Percentiles rank a stretch among this genome's conserved stretches.
These are phyloP conservation scores for Artemia sinica DNA, from an alignment of 2,888 invertebrate genomes.

Conservation along the genomic window DNA sequence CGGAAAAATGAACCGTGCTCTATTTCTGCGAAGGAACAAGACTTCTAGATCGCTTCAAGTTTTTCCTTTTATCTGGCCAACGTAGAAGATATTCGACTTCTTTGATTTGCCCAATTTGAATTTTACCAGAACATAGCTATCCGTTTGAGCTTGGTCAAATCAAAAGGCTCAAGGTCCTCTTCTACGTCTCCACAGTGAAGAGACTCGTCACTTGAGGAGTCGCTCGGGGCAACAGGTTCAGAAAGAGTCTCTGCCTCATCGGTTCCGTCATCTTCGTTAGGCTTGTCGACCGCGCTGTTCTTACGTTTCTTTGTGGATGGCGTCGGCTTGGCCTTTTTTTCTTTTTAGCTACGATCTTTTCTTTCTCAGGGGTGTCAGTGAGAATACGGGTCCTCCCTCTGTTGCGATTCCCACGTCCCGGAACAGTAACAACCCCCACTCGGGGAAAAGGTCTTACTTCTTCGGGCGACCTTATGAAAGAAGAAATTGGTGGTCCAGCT, in stretches of 20 bases:
- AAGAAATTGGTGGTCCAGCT: too few relatives aligned
- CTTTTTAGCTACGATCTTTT: neutral
- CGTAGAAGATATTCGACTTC: neutral
- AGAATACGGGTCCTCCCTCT: too few relatives aligned
- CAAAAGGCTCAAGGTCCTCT: neutral
- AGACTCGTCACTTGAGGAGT: neutral
- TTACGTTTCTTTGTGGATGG: neutral
- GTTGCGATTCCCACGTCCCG: too few relatives aligned
- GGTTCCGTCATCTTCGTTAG: neutral
- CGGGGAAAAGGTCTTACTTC: too few relatives aligned
- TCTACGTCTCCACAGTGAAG: neutral
- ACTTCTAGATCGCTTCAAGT: neutral
- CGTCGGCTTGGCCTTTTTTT: neutral
- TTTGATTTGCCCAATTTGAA: neutral
- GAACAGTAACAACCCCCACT: too few relatives aligned
- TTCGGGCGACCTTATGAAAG: too few relatives aligned
- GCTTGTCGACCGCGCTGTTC: neutral
- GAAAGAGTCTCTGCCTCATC: neutral
- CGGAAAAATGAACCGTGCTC: neutral
- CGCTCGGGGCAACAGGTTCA: neutral
- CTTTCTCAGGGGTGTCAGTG: neutral
- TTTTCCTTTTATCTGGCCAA: neutral
- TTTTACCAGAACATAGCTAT: neutral
- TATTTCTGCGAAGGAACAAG: neutral
- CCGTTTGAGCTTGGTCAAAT: neutral